Evolutionary conservation across 2,113 vertebrate genomes (phyloP).

Genomic region (Atherinomorus stipes): DNA sequence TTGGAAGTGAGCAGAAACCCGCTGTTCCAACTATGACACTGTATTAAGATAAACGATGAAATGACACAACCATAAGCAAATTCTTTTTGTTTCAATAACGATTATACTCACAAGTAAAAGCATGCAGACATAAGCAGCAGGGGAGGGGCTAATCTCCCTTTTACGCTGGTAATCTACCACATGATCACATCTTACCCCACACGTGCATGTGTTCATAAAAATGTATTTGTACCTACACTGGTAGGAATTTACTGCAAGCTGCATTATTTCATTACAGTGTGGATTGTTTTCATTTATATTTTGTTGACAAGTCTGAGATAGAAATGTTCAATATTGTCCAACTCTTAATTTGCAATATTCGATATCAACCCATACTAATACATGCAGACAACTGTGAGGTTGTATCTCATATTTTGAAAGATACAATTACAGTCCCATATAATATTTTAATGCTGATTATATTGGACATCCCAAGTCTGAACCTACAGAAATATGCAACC

Average conservation of each 20-base stretch:
- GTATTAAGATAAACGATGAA: not conserved
- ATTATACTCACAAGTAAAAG: constrained; percentile 13
- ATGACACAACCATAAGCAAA: not conserved
- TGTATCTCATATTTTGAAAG: no score
- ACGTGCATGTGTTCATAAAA: constrained; percentile 17
- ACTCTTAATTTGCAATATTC: no score
- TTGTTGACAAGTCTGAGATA: not conserved
- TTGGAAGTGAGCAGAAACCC: constrained; percentile 31
- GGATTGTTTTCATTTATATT: not conserved
- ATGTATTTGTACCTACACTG: constrained; percentile 38
- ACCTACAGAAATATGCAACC: no score
- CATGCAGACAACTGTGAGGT: no score
- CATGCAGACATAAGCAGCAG: not conserved
- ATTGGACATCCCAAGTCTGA: no score
- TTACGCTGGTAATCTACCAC: constrained; percentile 53
- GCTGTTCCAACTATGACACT: not conserved
- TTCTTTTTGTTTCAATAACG: not conserved
- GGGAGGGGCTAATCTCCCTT: constrained; percentile 49
- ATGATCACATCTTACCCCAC: constrained; percentile 54
- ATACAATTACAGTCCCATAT: no score
- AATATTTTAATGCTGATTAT: no score
- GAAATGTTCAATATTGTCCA: no score
- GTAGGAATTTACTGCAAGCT: constrained; percentile 4
- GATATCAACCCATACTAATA: no score
- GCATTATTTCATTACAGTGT: not conserved